These are phyloP conservation scores for Mechanitis mazaeus DNA, from an alignment of 2,888 invertebrate genomes.

Conservation along the genomic window DNA sequence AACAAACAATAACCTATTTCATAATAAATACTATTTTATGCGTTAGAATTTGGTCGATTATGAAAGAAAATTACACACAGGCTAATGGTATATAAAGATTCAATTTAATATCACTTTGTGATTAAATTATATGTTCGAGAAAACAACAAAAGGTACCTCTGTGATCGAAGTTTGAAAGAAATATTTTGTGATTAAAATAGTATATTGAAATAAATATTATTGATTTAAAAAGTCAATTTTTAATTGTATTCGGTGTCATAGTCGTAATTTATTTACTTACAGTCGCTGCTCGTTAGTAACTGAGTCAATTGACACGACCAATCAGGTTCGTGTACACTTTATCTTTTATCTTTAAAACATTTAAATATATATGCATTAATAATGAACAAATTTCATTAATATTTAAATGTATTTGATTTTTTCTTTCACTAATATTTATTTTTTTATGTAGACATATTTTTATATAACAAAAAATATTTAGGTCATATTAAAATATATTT, in stretches of 20 bases:
- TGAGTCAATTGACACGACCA: slow-evolving; percentile 23
- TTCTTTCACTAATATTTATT: too few relatives aligned
- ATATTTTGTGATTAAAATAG: neutral
- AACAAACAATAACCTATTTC: slow-evolving; percentile 17
- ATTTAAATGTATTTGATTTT: too few relatives aligned
- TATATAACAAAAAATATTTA: too few relatives aligned
- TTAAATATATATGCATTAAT: too few relatives aligned
- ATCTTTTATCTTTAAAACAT: neutral
- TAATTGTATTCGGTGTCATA: slow-evolving; percentile 9
- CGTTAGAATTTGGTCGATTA: slow-evolving; percentile 9
- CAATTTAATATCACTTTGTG: neutral
- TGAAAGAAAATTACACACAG: neutral
- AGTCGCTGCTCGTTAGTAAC: slow-evolving; percentile 26
- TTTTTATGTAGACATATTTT: too few relatives aligned
- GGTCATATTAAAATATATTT: too few relatives aligned
- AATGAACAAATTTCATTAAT: too few relatives aligned
- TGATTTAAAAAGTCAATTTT: neutral
- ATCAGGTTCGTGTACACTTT: slow-evolving; percentile 8
- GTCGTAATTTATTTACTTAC: slow-evolving; percentile 21
- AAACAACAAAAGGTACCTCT: neutral
- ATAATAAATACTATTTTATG: slow-evolving; percentile 10
- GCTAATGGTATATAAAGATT: neutral
- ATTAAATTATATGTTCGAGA: neutral
- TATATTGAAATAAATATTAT: neutral
- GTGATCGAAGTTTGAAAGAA: neutral